A percentile compares a stretch with the other conserved stretches of the same genome.
Evolutionary conservation across 92 coral and sea anemone genomes (phyloP).

Genomic region (Bergia puertoricense): DNA sequence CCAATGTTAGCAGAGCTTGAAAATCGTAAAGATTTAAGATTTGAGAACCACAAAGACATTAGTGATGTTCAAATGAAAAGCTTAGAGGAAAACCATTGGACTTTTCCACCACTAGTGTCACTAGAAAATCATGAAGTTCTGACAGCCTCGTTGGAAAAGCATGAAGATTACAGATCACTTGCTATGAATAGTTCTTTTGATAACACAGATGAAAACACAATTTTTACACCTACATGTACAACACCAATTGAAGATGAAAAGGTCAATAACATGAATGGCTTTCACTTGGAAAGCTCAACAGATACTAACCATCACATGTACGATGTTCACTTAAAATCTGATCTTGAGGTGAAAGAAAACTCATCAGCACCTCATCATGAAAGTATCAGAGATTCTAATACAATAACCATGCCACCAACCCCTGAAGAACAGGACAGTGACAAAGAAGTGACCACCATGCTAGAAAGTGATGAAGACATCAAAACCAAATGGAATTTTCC

Average conservation of each 20-base stretch:
- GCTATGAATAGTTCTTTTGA: background rate
- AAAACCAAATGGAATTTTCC: constrained; percentile 10
- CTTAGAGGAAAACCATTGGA: background rate
- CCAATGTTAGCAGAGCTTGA: background rate
- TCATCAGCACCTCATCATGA: background rate
- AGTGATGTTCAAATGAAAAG: background rate
- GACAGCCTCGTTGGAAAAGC: background rate
- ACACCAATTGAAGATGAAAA: background rate
- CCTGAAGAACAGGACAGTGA: constrained; percentile 25
- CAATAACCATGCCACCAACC: background rate
- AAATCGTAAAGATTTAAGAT: background rate
- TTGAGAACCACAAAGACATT: constrained; percentile 19
- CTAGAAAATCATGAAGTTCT: constrained; percentile 1
- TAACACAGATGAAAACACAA: background rate
- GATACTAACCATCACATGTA: background rate
- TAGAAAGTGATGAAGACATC: background rate
- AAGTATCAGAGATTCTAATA: background rate
- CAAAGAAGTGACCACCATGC: background rate
- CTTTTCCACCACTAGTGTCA: background rate
- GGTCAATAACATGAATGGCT: background rate
- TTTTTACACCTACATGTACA: background rate
- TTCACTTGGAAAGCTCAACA: too few species aligned
- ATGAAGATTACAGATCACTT: background rate
- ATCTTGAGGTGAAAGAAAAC: background rate
- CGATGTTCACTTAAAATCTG: background rate